Conservation (phyloP, 2,113 vertebrate species). For the Oncorhynchus masou region DNA sequence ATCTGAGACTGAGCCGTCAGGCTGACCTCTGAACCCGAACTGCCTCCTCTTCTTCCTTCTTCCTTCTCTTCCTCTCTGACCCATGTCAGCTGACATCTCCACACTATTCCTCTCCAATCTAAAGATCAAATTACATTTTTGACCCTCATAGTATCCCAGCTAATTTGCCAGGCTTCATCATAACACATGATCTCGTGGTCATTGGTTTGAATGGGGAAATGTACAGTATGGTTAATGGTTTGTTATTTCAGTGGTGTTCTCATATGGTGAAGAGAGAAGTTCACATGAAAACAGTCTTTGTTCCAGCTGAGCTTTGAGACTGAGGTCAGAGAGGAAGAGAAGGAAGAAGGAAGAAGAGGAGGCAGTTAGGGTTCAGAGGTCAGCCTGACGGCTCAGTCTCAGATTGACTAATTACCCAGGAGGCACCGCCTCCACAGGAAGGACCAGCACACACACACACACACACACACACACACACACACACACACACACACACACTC, state of each 20-base stretch:
- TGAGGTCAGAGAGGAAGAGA: not conserved
- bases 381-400: too few species aligned
- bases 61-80: not conserved
- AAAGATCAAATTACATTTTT: constrained; percentile 30
- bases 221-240: not conserved
- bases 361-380: too few species aligned
- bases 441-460: too few species aligned
- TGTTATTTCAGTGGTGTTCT: not conserved
- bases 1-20: constrained; percentile 36
- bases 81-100: constrained; percentile 27
- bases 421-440: too few species aligned
- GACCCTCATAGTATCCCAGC: constrained; percentile 26
- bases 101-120: constrained; percentile 43
- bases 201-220: not conserved
- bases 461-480: too few species aligned
- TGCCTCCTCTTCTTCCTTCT: not conserved
- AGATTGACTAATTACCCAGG: too few species aligned
- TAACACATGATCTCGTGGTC: constrained; percentile 19
- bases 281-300: not conserved
- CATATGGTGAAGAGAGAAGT: not conserved
- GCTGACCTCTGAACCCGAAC: constrained; percentile 36
- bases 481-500: too few species aligned
- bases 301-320: not conserved
- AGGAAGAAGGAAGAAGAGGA: too few species aligned
- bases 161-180: constrained; percentile 54